Conservation (phyloP, 23 tunicate species). For the Diplosoma virens region DNA sequence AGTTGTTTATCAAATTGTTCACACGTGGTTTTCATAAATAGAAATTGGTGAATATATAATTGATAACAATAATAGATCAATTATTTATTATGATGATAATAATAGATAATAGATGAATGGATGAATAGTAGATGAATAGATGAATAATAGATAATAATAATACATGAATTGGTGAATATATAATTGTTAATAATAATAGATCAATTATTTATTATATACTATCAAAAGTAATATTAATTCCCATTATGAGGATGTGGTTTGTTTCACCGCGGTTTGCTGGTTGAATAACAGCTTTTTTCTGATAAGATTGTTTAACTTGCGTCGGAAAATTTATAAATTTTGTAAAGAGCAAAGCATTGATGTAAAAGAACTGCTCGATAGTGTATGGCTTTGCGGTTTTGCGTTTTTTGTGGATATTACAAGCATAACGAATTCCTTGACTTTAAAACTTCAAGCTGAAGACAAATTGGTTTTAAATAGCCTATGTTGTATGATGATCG, state of each 20-base stretch:
- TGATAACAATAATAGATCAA: too few species aligned
- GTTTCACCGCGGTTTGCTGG: background rate
- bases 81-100: too few species aligned
- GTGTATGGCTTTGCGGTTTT: background rate
- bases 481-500: background rate
- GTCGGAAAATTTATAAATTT: background rate
- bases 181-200: too few species aligned
- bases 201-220: too few species aligned
- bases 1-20: too few species aligned
- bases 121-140: too few species aligned
- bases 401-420: background rate
- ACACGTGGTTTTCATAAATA: too few species aligned
- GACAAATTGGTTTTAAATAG: background rate
- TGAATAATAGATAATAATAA: too few species aligned
- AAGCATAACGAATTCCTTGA: background rate
- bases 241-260: background rate
- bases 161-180: too few species aligned
- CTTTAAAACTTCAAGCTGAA: background rate
- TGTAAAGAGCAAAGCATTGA: background rate
- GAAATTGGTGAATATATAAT: too few species aligned
- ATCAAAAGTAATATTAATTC: background rate
- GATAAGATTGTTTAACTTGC: background rate
- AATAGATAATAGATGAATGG: too few species aligned
- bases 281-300: background rate
- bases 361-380: background rate